Evolutionary conservation across 2,888 invertebrate genomes (phyloP).

Genomic region (Oasisia sp.): DNA sequence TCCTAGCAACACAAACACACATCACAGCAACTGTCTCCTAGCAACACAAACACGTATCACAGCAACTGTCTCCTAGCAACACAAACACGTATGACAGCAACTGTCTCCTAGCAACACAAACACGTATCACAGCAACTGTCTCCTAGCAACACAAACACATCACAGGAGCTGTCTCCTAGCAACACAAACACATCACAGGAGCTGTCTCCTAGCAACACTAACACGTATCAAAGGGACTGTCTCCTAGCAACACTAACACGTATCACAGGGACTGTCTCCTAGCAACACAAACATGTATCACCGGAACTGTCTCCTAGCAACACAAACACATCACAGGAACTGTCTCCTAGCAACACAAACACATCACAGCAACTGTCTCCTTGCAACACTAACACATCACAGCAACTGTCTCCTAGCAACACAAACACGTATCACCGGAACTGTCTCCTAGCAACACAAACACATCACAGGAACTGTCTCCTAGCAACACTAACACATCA

Average conservation of each 20-base stretch:
- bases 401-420: not conserved
- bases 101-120: conserved; percentile 26
- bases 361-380: too few species aligned
- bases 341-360: not conserved
- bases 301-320: conserved; percentile 19
- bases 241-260: conserved; percentile 28
- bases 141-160: not conserved
- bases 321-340: conserved; percentile 24
- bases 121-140: not conserved
- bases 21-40: not conserved
- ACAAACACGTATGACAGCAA: too few species aligned
- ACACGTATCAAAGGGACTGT: too few species aligned
- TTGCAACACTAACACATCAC: conserved; percentile 27
- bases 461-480: not conserved
- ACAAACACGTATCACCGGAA: too few species aligned
- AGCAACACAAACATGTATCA: too few species aligned
- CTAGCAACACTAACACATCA: not conserved
- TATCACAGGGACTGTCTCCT: not conserved
- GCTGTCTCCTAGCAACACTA: too few species aligned
- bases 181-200: too few species aligned
- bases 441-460: conserved; percentile 26
- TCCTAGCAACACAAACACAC: too few species aligned
- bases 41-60: conserved; percentile 27
- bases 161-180: too few species aligned
- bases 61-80: not conserved